A percentile compares a stretch with the other conserved stretches of the same genome.
phyloP scores from a whole-genome alignment of 2,797 vertebrate species.

The Kryptolebias ocellatus region DNA sequence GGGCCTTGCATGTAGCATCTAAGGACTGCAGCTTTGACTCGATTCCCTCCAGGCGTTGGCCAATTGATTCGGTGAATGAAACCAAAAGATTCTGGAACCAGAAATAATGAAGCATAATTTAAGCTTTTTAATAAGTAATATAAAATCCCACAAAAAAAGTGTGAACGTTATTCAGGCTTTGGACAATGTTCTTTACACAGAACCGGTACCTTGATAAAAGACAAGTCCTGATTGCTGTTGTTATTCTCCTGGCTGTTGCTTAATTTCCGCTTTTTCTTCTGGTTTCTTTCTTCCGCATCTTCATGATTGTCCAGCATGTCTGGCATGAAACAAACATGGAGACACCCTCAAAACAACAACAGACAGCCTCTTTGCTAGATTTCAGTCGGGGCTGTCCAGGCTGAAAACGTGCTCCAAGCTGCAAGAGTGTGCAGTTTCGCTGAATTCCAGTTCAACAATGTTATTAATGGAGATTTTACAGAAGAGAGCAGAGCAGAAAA shows the following conservation, averaged over 20 bases:
- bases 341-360: slow-evolving; percentile 22
- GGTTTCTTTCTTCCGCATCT: slow-evolving; percentile 87
- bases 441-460: not conserved
- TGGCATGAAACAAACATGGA: slow-evolving; percentile 64
- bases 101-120: slow-evolving; percentile 2
- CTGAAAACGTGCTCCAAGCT: not conserved
- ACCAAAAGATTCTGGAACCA: slow-evolving; percentile 87
- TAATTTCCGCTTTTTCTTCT: slow-evolving; percentile 90
- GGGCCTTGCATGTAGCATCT: slow-evolving; percentile 91
- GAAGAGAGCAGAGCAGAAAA: not conserved
- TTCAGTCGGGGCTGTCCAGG: not conserved
- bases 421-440: not conserved
- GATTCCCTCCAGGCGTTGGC: slow-evolving; percentile 92
- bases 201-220: slow-evolving; percentile 78
- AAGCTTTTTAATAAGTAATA: not conserved
- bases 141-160: not conserved
- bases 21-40: slow-evolving; percentile 94
- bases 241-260: slow-evolving; percentile 89
- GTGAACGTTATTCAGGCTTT: not conserved
- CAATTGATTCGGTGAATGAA: slow-evolving; percentile 93
- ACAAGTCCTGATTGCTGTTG: slow-evolving; percentile 88
- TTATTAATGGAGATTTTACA: not conserved
- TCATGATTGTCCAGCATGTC: slow-evolving; percentile 92
- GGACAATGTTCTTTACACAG: not conserved
- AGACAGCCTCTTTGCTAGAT: not conserved